Conservation (phyloP, 2,797 vertebrate species). For the Tarsius wallacei region DNA sequence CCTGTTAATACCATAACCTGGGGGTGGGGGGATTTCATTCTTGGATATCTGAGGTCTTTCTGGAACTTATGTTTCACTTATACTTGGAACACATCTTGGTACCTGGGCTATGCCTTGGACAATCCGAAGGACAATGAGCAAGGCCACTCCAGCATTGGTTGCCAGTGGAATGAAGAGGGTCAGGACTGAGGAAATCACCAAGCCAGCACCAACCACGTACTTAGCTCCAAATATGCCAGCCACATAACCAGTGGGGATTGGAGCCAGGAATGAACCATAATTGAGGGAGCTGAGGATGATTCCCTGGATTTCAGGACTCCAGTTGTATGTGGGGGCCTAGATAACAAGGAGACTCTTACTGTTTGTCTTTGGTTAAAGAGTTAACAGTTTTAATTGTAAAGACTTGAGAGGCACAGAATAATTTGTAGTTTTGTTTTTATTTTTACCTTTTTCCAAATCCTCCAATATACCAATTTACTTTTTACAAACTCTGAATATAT, state of each 20-base stretch:
- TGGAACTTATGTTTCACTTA: not conserved
- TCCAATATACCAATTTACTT: not conserved
- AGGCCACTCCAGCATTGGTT: constrained; percentile 88
- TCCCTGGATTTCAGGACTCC: constrained; percentile 93
- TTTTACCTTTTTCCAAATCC: not conserved
- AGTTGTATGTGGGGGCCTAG: constrained; percentile 92
- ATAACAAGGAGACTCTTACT: not conserved
- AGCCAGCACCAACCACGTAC: constrained; percentile 91
- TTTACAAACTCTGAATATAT: not conserved
- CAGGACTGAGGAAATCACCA: constrained; percentile 91
- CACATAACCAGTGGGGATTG: constrained; percentile 93
- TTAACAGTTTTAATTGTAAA: not conserved
- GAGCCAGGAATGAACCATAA: constrained; percentile 93
- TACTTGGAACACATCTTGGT: not conserved
- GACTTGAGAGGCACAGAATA: not conserved
- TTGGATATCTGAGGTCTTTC: not conserved
- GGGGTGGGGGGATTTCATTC: not conserved
- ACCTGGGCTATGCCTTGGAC: constrained; percentile 95
- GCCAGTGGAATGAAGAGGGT: constrained; percentile 92
- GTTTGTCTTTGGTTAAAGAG: not conserved
- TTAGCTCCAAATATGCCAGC: constrained; percentile 91
- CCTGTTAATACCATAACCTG: constrained; percentile 93
- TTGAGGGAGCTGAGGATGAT: constrained; percentile 93
- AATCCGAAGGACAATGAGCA: constrained; percentile 91
- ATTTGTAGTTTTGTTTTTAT: not conserved